These are phyloP conservation scores for Lathamus discolor DNA, from an alignment of 2,113 vertebrate genomes.

Conservation along the genomic window DNA sequence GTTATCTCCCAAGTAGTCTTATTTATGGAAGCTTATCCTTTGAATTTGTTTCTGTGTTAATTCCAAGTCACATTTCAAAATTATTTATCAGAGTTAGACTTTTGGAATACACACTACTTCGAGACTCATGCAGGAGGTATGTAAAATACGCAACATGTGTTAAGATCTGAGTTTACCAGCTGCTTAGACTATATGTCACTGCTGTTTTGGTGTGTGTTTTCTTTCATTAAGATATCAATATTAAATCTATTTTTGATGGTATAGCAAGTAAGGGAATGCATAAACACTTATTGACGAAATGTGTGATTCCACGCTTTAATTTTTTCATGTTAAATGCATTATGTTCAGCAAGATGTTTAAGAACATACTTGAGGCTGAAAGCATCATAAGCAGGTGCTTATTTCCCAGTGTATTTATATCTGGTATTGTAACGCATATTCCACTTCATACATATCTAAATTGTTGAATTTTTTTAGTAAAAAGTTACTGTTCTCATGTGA, in stretches of 20 bases:
- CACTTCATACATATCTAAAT: neutral
- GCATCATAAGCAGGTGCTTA: neutral
- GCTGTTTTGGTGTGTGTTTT: neutral
- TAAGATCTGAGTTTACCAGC: neutral
- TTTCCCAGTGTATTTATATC: neutral
- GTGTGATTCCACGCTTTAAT: neutral
- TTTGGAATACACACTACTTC: neutral
- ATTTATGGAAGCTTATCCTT: constrained; percentile 24
- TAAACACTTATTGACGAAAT: neutral
- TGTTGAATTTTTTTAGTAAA: neutral
- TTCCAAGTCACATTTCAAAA: constrained; percentile 45
- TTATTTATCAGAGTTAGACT: neutral
- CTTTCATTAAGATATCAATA: neutral
- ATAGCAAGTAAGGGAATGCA: neutral
- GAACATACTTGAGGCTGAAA: neutral
- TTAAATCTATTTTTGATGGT: neutral
- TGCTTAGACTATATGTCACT: neutral
- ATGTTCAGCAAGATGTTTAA: neutral
- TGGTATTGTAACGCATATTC: neutral
- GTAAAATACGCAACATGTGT: neutral
- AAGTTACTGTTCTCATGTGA: neutral
- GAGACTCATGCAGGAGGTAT: neutral
- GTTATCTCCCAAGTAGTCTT: constrained; percentile 15
- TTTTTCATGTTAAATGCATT: neutral
- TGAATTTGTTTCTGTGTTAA: constrained; percentile 35